phyloP scores from a whole-genome alignment of 2,888 invertebrate species.

The Esperia sulphurella region DNA sequence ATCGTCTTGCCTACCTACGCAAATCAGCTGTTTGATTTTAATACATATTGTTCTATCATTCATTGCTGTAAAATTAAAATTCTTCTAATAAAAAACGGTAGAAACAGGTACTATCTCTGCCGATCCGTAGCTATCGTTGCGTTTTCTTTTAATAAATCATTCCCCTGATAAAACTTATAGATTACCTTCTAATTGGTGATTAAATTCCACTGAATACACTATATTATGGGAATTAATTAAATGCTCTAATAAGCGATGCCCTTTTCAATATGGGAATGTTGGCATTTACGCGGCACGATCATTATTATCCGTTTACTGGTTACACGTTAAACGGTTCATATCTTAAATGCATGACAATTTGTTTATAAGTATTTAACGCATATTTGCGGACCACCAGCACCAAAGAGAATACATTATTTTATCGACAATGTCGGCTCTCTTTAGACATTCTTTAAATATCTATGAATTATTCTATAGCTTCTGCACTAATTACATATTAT shows the following conservation, averaged over 20 bases:
- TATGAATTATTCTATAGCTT: too few relatives aligned
- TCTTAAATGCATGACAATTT: conserved; percentile 19
- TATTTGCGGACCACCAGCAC: conserved; percentile 1
- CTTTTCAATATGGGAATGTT: conserved; percentile 54
- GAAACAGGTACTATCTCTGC: too few relatives aligned
- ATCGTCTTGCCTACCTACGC: too few relatives aligned
- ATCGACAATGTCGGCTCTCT: neutral
- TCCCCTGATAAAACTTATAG: conserved; percentile 30
- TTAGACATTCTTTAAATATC: neutral
- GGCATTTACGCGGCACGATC: conserved; percentile 56
- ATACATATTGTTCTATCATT: too few relatives aligned
- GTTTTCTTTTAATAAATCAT: neutral
- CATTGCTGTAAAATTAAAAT: too few relatives aligned
- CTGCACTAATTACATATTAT: too few relatives aligned
- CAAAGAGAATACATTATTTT: neutral
- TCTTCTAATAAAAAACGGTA: too few relatives aligned
- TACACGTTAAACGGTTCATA: conserved; percentile 38
- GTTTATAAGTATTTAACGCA: neutral
- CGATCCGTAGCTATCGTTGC: too few relatives aligned
- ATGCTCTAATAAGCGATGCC: conserved; percentile 50
- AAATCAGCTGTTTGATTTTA: too few relatives aligned
- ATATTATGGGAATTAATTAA: conserved; percentile 18
- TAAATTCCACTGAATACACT: conserved; percentile 23
- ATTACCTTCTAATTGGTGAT: conserved; percentile 35
- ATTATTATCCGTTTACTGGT: conserved; percentile 26